Evolutionary conservation across 2,888 invertebrate species (phyloP).

Genomic region (Chromoteleia sp.): DNA sequence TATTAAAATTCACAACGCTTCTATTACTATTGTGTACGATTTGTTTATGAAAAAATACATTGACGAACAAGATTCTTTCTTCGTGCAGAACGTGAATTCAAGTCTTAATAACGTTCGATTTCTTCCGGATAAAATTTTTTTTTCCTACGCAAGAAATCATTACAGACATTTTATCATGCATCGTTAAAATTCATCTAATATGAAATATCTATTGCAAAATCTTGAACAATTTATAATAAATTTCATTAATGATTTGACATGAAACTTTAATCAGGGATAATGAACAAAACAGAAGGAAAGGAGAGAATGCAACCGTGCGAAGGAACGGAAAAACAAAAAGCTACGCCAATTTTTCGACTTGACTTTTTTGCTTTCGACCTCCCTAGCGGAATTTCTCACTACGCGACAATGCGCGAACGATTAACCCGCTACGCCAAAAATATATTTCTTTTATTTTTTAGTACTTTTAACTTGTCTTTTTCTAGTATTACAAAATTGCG

Average conservation of each 20-base stretch:
- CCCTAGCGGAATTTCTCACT: constrained; percentile 36
- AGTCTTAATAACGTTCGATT: no score
- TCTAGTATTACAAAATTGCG: constrained; percentile 2
- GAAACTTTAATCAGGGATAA: constrained; percentile 3
- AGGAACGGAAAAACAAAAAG: constrained; percentile 41
- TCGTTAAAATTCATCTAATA: no score
- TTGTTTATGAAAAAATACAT: no score
- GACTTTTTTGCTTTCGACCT: constrained; percentile 16
- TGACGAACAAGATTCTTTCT: no score
- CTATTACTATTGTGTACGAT: no score
- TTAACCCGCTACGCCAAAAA: constrained; percentile 24
- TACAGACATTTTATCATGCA: no score
- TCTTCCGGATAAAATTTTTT: no score
- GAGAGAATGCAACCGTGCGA: constrained; percentile 29
- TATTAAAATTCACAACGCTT: not conserved
- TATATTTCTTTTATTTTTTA: no score
- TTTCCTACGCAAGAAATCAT: no score
- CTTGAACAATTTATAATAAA: constrained; percentile 2
- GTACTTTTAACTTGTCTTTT: constrained; percentile 9
- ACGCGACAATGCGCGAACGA: constrained; percentile 32
- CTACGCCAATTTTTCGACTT: constrained; percentile 14
- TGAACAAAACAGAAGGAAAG: constrained; percentile 60
- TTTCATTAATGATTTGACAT: no score
- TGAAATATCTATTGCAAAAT: constrained; percentile 1
- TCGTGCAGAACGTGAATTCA: no score